Percentiles rank a stretch among this genome's conserved stretches.
phyloP scores from a whole-genome alignment of 2,888 invertebrate species.

The Harpagoxenus sublaevis region DNA sequence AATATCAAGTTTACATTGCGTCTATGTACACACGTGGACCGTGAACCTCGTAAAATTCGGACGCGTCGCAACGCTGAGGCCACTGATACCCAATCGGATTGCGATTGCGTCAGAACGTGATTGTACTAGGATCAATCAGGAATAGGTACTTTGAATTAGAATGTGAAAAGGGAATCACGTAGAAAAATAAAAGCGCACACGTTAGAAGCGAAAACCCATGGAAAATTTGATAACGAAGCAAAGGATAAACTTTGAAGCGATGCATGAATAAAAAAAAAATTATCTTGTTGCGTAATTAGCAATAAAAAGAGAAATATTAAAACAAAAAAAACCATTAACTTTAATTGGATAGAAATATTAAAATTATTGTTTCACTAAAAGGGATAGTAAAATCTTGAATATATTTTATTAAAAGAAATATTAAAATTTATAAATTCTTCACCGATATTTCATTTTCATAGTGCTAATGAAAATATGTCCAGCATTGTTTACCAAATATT shows the following conservation, averaged over 20 bases:
- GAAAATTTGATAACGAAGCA: background rate
- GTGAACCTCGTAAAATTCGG: slow-evolving; percentile 45
- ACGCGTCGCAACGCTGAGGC: background rate
- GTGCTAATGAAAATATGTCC: background rate
- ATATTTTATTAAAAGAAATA: background rate
- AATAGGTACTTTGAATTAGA: background rate
- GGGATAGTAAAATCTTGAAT: background rate
- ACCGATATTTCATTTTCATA: background rate
- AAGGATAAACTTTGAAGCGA: background rate
- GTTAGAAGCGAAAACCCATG: background rate
- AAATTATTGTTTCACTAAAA: background rate
- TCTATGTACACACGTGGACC: slow-evolving; percentile 72
- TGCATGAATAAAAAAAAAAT: background rate
- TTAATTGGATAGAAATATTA: background rate
- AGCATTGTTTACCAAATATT: background rate
- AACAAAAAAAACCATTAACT: no score
- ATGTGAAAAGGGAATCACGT: no score
- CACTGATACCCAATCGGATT: slow-evolving; percentile 4
- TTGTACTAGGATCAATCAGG: slow-evolving; percentile 2
- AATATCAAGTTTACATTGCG: slow-evolving; percentile 80
- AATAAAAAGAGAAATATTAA: background rate
- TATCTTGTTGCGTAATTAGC: background rate
- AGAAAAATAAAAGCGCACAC: background rate
- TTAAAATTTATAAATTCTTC: background rate
- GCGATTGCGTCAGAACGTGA: slow-evolving; percentile 30